Evolutionary conservation across 2,797 vertebrate genomes (phyloP), one percentile per base, ranked within the genome.

Genomic region (Trachurus trachurus): DNA sequence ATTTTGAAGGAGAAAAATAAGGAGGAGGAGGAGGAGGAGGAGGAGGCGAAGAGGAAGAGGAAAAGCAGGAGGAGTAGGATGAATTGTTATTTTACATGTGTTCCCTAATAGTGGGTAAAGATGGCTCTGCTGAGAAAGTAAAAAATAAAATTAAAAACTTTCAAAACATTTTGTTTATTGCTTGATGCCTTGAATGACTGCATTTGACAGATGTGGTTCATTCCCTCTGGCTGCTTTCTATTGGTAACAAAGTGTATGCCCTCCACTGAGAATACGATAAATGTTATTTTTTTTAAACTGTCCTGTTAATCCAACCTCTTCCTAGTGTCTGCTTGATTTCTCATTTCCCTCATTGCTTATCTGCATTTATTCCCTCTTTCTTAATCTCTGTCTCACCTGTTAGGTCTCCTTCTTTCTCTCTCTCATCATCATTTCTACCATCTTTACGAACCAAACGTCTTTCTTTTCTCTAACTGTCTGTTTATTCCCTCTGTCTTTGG

Each of bases 401-500:
- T 74, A 60, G 45, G 16, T 59, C 66, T 57, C 22, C 54, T 45
- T 4, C 19, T 66, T 12, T 68, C 22, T 74, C 19, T 21, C 53
- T 61, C 39, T n/a, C n/a, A n/a, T n/a, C n/a, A n/a, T n/a, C n/a
- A n/a, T n/a, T n/a, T n/a, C 5, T 49, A 37, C 50, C 56, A 59
- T 67, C 44, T 71, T 9, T 22, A 59, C 65, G 42, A 66, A 83
- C 58, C 22, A 62, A 79, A 78, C 45, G 22, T 74, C 6, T 66
- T 71, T 52, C 60, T 37, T 37, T 9, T 76, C 19, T 47, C 8
- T 57, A 37, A 31, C 37, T 58, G 31, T 69, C 42, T 64, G 45
- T 83, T 82, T 67, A 84, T 76, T 78, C 34, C 50, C 12, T 65
- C 26, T 54, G n/a, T 39, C 50, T 71, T 7, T 53, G 31, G 77